Percentiles rank a stretch among this genome's conserved stretches.
These are phyloP conservation scores for Alligator mississippiensis DNA, from an alignment of 2,113 vertebrate species.

Conservation along the genomic window DNA sequence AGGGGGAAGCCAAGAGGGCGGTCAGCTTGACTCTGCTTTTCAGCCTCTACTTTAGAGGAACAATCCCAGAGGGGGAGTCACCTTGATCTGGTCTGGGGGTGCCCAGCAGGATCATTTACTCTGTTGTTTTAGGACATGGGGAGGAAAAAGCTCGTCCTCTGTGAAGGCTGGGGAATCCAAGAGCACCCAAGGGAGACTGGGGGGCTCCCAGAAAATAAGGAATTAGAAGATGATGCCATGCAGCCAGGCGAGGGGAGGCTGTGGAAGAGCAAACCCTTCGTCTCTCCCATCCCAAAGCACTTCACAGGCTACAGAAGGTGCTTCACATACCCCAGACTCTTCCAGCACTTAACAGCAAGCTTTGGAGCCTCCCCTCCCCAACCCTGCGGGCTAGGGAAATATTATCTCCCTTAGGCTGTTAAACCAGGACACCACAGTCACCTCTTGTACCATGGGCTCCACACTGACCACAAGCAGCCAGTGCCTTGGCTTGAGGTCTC, in stretches of 20 bases:
- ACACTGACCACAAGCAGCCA: not conserved
- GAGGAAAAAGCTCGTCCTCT: not conserved
- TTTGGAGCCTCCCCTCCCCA: too few species aligned
- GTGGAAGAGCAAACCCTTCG: not conserved
- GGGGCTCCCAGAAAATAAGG: not conserved
- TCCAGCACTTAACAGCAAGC: not conserved
- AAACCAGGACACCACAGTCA: not conserved
- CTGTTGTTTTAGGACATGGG: not conserved
- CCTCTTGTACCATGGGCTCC: fast-evolving
- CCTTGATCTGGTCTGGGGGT: not conserved
- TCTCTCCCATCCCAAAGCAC: not conserved
- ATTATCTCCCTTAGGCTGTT: not conserved
- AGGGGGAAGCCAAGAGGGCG: not conserved
- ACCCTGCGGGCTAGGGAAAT: not conserved
- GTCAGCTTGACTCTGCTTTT: conserved; percentile 5
- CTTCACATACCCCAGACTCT: not conserved
- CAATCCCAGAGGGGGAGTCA: not conserved
- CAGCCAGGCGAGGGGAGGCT: not conserved
- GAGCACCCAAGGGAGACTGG: not conserved
- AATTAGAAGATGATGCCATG: not conserved
- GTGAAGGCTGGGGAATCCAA: not conserved
- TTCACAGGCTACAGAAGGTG: not conserved
- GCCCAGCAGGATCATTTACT: not conserved
- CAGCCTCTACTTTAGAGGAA: not conserved
- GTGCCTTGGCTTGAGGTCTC: fast-evolving